Base-by-base conservation (phyloP, 2,888 invertebrate genomes). In the Caenorhabditis zanzibari region DNA sequence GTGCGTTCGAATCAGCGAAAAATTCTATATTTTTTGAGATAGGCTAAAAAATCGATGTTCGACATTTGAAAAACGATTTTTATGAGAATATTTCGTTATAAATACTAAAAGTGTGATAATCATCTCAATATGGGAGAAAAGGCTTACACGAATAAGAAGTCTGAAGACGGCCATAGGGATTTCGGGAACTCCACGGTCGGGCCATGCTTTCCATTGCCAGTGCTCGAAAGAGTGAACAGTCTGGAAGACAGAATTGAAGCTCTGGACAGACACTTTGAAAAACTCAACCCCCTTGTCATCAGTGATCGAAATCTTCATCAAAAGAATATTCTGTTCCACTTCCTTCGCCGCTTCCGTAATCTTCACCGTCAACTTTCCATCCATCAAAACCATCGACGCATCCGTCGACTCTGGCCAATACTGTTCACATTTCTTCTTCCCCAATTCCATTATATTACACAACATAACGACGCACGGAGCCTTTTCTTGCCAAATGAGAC, bases 361-460 rank as follows among this genome's bases (percentile, higher is more conserved):
- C 58, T 75, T 82, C 22, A 89, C 85, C 16, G 86, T 86, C 75
- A 89, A 68, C 56, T 77, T 80, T n/a, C 88, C 86, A 44, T 79
- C 79, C 44, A 73, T 41, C 10, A 72, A 22, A 12, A 26, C 22
- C 59, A 76, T 35, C 5, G 64, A 47, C 16, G 38, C 59, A 22
- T 76, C 76, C 6, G 19, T 41, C 10, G 56, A 41, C 5, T 81
- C 80, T n/a, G 89, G 88, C 90, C 90, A 90, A 66, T 90, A 90
- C 64, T 88, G 88, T 61, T 90, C 90, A 68, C 90, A 90, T 71
- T 90, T 90, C 75, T 88, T 88, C 82, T 88, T 88, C 26, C 88
- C 88, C 49, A 71, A 52, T 59, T 90, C 90, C 82, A 87, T 81
- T 16, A 88, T 66, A 58, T 89, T 89, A 76, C 88, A 88, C 28